Evolutionary conservation across 2,797 vertebrate genomes (phyloP).

Genomic region (Chelmon rostratus): DNA sequence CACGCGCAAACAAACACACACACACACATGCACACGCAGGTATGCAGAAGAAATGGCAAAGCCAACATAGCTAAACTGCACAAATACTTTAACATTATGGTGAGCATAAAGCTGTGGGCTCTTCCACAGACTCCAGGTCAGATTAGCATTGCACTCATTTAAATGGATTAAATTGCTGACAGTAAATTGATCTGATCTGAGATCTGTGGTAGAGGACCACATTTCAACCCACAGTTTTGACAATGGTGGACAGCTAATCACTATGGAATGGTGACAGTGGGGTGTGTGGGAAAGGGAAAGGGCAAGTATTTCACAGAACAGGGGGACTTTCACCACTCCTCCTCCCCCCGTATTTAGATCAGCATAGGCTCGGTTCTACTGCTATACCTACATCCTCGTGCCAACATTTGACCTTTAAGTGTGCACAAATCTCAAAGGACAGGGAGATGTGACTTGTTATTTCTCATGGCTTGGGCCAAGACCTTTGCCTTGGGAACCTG

Average conservation of each 20-base stretch:
- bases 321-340: constrained; percentile 71
- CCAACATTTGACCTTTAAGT: constrained; percentile 42
- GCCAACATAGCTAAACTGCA: constrained; percentile 86
- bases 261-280: constrained; percentile 80
- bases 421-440: constrained; percentile 59
- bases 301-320: constrained; percentile 66
- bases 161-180: not conserved
- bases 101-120: constrained; percentile 61
- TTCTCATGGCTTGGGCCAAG: constrained; percentile 23
- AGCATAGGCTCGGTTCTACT: constrained; percentile 56
- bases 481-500: constrained; percentile 29
- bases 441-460: constrained; percentile 17
- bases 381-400: constrained; percentile 47
- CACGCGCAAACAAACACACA: constrained; percentile 46
- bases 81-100: constrained; percentile 79
- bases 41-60: constrained; percentile 82
- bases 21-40: constrained; percentile 58
- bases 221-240: constrained; percentile 59
- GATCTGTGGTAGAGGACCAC: constrained; percentile 61
- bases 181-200: constrained; percentile 57
- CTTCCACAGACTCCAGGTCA: constrained; percentile 71
- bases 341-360: constrained; percentile 66
- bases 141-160: constrained; percentile 27
- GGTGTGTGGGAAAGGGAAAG: constrained; percentile 53
- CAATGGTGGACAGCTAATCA: constrained; percentile 71